A percentile compares a stretch with the other conserved stretches of the same genome.
These are phyloP conservation scores for Limenitis camilla DNA, from an alignment of 2,888 invertebrate genomes.

Conservation along the genomic window DNA sequence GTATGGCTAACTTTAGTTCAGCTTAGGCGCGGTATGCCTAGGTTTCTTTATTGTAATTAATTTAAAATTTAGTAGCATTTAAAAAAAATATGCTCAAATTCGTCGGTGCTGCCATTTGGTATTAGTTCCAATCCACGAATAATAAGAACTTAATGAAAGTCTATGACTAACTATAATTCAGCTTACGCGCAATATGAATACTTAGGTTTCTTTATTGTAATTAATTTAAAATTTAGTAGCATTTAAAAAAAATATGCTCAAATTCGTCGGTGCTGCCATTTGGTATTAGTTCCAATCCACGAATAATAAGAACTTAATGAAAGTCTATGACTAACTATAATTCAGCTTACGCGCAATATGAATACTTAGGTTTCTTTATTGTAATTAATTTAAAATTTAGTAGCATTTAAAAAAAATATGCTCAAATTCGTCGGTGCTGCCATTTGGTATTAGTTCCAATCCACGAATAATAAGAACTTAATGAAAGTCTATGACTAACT, in stretches of 20 bases:
- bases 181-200: slow-evolving; percentile 24
- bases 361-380: slow-evolving; percentile 21
- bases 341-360: slow-evolving; percentile 23
- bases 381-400: not conserved
- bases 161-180: slow-evolving; percentile 15
- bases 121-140: no score
- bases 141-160: slow-evolving; percentile 39
- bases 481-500: slow-evolving; percentile 28
- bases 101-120: no score
- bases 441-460: no score
- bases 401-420: no score
- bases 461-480: slow-evolving; percentile 41
- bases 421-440: no score
- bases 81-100: no score
- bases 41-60: slow-evolving; percentile 16
- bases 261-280: no score
- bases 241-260: no score
- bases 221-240: not conserved
- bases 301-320: slow-evolving; percentile 42
- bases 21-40: slow-evolving; percentile 24
- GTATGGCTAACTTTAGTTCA: slow-evolving; percentile 16
- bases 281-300: no score
- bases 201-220: slow-evolving; percentile 19
- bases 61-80: not conserved
- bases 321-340: slow-evolving; percentile 18